Evolutionary conservation across 2,113 vertebrate species (phyloP), one percentile per base, ranked within the genome.

Genomic region (Carassius auratus): DNA sequence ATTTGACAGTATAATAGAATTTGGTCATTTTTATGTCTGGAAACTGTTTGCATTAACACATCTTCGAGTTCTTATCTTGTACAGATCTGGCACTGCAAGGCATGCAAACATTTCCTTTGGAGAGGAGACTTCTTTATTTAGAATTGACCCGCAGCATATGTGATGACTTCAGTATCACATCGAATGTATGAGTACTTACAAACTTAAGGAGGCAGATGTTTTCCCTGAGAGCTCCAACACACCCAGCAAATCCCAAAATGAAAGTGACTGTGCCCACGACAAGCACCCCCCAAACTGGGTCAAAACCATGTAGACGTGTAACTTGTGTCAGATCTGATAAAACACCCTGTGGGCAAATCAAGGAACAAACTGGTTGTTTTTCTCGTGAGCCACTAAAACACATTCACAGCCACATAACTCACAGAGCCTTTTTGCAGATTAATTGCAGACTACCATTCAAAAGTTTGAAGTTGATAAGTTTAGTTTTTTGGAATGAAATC

Each of bases 201-300:
- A 99, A 99, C 88, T 98, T 98, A 5, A 99, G 95, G 19, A 99
- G 95, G 90, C 97, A 99, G 93, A 99, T 98, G 92, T 99, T 99
- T 92, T 99, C 98, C 55, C 98, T 94, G 62, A 99, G 93, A 0
- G 98, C 98, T 78, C 98, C 98, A 8, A 99, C 96, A 15, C 98
- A 99, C 77, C 98, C 98, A 0, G 98, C 96, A 0, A 99, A 99
- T 23, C 98, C 97, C 90, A 99, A 90, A 1, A 96, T 93, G 87
- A 99, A 99, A 91, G 97, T 98, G 89, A 99, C 91, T 33, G 92
- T 94, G 2, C 98, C 98, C 8, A 99, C 97, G 69, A 96, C 82
- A 86, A 99, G 92, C 33, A 99, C 95, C 88, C 98, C 90, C 92
- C 98, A 96, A 74, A 99, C 98, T 0, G 98, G 98, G 88, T 99